These are phyloP conservation scores for Prolemur simus DNA, from an alignment of 2,113 vertebrate species.

Conservation along the genomic window DNA sequence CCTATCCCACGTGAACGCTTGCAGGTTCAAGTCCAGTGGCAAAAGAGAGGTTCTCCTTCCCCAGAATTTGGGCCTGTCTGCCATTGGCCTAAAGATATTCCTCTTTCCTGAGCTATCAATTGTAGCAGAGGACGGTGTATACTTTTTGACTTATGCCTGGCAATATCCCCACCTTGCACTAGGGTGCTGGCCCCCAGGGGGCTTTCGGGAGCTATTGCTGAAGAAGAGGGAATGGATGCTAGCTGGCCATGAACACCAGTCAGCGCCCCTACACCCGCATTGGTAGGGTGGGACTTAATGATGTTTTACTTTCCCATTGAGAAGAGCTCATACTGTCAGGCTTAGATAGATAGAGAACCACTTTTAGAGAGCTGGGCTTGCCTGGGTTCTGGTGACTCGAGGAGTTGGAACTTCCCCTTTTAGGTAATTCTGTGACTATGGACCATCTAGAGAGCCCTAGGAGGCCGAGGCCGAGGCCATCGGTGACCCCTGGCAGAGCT, in stretches of 20 bases:
- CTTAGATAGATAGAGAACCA: background rate
- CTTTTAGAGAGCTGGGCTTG: background rate
- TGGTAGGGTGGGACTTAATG: background rate
- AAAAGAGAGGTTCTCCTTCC: background rate
- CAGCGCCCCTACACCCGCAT: fast-evolving
- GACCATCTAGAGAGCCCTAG: background rate
- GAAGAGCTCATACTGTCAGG: background rate
- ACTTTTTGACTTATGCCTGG: background rate
- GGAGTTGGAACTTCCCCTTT: background rate
- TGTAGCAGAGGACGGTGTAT: background rate
- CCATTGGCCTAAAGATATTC: background rate
- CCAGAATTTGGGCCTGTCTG: background rate
- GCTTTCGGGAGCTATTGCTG: background rate
- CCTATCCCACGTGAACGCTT: background rate
- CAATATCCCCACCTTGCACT: background rate
- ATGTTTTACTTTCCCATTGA: background rate
- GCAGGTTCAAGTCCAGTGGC: background rate
- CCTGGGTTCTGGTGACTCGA: background rate
- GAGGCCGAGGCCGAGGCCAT: background rate
- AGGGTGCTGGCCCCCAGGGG: background rate
- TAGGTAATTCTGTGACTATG: background rate
- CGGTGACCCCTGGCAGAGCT: background rate
- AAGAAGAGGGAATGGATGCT: background rate
- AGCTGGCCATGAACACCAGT: background rate
- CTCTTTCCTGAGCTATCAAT: background rate